These are phyloP conservation scores for Pampus argenteus DNA, from an alignment of 2,797 vertebrate genomes.

Conservation along the genomic window DNA sequence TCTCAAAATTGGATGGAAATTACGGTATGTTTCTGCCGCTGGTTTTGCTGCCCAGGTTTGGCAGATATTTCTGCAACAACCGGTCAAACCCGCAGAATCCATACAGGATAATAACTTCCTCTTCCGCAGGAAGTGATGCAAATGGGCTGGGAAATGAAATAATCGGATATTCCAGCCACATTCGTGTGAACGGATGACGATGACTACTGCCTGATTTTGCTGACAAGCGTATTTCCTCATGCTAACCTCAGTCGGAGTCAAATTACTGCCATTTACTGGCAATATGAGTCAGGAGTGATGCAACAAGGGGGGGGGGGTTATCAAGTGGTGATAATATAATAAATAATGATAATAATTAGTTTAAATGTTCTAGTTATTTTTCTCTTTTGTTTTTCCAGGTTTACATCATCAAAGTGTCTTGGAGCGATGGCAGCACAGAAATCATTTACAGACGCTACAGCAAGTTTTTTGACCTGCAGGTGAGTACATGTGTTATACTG, in stretches of 20 bases:
- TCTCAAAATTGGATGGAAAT: too few relatives aligned
- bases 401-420: conserved; percentile 98
- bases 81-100: neutral
- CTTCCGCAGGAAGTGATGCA: conserved; percentile 48
- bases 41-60: neutral
- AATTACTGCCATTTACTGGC: conserved; percentile 21
- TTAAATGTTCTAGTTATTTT: conserved; percentile 6
- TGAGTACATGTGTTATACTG: conserved; percentile 69
- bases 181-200: conserved; percentile 34
- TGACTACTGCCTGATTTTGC: conserved; percentile 9
- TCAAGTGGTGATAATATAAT: too few relatives aligned
- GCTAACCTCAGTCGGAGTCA: conserved; percentile 2
- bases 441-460: conserved; percentile 97
- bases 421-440: conserved; percentile 95
- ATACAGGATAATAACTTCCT: conserved; percentile 31
- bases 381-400: conserved; percentile 83
- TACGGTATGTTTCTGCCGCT: neutral
- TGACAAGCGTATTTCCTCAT: neutral
- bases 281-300: conserved; percentile 34
- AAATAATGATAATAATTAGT: conserved; percentile 9
- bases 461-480: conserved; percentile 99
- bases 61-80: neutral
- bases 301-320: neutral
- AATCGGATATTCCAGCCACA: conserved; percentile 29
- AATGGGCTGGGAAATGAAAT: conserved; percentile 30